Evolutionary conservation across 2,797 vertebrate species (phyloP).

Genomic region (Notolabrus celidotus): DNA sequence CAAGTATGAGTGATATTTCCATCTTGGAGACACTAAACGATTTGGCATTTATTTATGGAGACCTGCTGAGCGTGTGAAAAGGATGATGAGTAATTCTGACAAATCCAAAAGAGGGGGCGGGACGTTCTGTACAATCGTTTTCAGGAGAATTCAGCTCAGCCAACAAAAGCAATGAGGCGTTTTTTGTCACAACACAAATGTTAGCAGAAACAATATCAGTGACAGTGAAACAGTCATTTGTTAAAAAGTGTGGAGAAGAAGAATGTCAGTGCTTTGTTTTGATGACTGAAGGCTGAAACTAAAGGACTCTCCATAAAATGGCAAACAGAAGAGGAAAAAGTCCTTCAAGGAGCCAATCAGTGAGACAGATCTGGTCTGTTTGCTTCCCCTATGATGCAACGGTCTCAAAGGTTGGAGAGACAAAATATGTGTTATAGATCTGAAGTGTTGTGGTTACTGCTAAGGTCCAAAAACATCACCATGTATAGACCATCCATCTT

Average conservation of each 20-base stretch:
- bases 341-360: too few species aligned
- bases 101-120: conserved; percentile 36
- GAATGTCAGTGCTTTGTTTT: neutral
- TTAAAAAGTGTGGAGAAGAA: neutral
- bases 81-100: conserved; percentile 52
- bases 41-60: conserved; percentile 51
- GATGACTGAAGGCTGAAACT: conserved; percentile 10
- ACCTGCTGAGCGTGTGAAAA: conserved; percentile 58
- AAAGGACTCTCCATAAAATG: neutral
- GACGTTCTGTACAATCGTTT: neutral
- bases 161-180: conserved; percentile 32
- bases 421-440: too few species aligned
- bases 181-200: conserved; percentile 63
- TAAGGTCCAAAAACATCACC: too few species aligned
- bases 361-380: too few species aligned
- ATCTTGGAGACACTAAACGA: conserved; percentile 33
- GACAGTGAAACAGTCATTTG: conserved; percentile 30
- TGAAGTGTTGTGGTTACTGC: too few species aligned
- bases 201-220: conserved; percentile 5
- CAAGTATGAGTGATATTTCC: conserved; percentile 31
- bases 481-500: too few species aligned
- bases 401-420: too few species aligned
- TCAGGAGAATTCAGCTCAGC: conserved; percentile 21
- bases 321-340: too few species aligned
- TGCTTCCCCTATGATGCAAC: too few species aligned